Conservation (phyloP, 1,140 invertebrate genomes). For the Bathynomus jamesi region DNA sequence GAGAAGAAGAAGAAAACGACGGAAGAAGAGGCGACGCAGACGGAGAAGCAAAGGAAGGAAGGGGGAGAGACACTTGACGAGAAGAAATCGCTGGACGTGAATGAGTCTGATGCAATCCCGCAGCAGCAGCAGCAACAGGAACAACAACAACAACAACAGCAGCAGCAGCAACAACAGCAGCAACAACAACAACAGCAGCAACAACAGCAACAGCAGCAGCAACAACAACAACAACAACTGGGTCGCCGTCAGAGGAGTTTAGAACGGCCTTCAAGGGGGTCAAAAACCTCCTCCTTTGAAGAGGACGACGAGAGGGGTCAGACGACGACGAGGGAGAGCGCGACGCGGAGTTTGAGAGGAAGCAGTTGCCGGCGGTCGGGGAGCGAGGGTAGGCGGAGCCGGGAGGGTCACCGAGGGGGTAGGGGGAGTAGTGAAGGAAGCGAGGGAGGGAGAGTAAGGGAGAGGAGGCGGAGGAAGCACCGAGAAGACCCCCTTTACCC, state of each 20-base stretch:
- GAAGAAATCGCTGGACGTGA: constrained; percentile 14
- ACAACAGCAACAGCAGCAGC: constrained; percentile 3
- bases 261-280: neutral
- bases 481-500: constrained; percentile 32
- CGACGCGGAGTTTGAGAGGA: neutral
- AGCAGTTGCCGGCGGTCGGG: constrained; percentile 23
- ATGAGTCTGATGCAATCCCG: constrained; percentile 2
- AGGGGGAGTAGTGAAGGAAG: neutral
- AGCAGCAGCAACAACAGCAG: constrained; percentile 4
- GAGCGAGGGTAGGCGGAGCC: constrained; percentile 22
- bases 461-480: constrained; percentile 21
- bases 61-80: constrained; percentile 20
- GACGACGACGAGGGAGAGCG: neutral
- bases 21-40: constrained; percentile 13
- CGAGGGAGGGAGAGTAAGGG: constrained; percentile 23
- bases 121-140: constrained; percentile 5
- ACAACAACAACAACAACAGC: constrained; percentile 3
- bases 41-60: constrained; percentile 18
- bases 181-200: constrained; percentile 4
- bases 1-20: constrained; percentile 20
- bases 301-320: neutral
- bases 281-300: neutral
- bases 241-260: constrained; percentile 21
- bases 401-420: neutral
- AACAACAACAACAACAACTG: constrained; percentile 6